Base-by-base conservation (phyloP, 2,113 vertebrate genomes). In the Lepus europaeus region DNA sequence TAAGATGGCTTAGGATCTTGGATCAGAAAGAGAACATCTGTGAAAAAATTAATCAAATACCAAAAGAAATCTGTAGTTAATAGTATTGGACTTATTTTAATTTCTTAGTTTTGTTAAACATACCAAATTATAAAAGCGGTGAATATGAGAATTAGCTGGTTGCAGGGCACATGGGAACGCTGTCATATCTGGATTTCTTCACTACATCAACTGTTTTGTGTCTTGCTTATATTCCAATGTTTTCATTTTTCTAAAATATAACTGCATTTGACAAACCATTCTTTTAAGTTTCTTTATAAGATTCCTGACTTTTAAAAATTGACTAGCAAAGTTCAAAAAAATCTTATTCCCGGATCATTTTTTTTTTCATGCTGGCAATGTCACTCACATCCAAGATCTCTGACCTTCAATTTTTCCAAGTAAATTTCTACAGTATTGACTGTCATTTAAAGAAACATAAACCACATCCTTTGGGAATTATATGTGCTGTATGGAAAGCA, bases 271-370 rank as follows among this genome's bases (percentile, higher is more conserved):
- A 92, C 78, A 96, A 96, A 96, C 10, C 80, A 77, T 92, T 97
- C 14, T 23, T 82, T 94, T 81, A 59, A 9, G 19, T 70, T 93
- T 87, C 49, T 86, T 91, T 95, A 53, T 93, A 79, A 93, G 77
- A 91, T 53, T 92, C 93, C 39, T 90, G 87, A 86, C 84, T 96
- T 93, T 87, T 68, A 88, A 85, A 96, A 97, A 73, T 64, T 91
- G 79, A 96, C 87, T 94, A 77, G 23, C 64, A 93, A 93, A 96
- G 73, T 94, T 96, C 27, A 87, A 82, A 81, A 45, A 82, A 96
- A 88, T 45, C n/a, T 45, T 97, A 97, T 96, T 82, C 94, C 68
- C 90, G 90, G 87, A 95, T 93, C 87, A 96, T 96, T 96, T 91
- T 39, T 90, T 89, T 90, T 45, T 45, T 59, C 19, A 90, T 86